Base-by-base conservation (phyloP, 2,113 vertebrate genomes). In the Pseudolaguvia tuberculata region DNA sequence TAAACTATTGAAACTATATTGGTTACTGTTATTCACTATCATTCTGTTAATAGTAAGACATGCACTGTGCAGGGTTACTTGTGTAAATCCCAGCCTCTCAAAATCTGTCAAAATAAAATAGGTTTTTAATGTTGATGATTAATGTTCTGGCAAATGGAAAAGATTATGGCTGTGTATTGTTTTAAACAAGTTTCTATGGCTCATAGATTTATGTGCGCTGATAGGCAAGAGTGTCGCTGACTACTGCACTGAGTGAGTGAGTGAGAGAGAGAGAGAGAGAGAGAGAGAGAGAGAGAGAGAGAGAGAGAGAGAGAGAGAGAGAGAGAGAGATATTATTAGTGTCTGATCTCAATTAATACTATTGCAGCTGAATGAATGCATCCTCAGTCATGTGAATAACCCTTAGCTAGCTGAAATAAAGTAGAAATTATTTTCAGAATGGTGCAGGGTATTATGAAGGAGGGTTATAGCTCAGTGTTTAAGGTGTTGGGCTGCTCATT, bases 191-290 rank as follows among this genome's bases (percentile, higher is more conserved):
- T 81, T 73, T 78, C 72, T 76, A 78, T 78, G 80, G 31, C 62
- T 81, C 73, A 76, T 76, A 78, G 80, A 81, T 78, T 59, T 72
- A 72, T 75, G 61, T 68, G 74, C 80, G 72, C 76, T 81, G 80
- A 78, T 78, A 78, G 80, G 76, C 67, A 81, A 71, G 50, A 23
- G 68, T 68, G 71, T 63, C 72, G 53, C 72, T 68, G 76, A 78
- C 47, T 56, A n/a, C 76, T 76, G 80, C 80, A 76, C 73, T 78
- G 70, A 77, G 18, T 61, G 63, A 70, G 70, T 51, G 52, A 79
- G 61, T 59, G 47, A 47, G 77, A 21, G 56, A 52, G 53, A 73
- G 55, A 70, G 67, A 72, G 58, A 56, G 66, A 45, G 21, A 25
- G 52, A 17, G 6, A 56, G 69, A 45, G 69, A 25, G 39, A 15